These are phyloP conservation scores for Passerina amoena DNA, from an alignment of 2,113 vertebrate species.

Conservation along the genomic window DNA sequence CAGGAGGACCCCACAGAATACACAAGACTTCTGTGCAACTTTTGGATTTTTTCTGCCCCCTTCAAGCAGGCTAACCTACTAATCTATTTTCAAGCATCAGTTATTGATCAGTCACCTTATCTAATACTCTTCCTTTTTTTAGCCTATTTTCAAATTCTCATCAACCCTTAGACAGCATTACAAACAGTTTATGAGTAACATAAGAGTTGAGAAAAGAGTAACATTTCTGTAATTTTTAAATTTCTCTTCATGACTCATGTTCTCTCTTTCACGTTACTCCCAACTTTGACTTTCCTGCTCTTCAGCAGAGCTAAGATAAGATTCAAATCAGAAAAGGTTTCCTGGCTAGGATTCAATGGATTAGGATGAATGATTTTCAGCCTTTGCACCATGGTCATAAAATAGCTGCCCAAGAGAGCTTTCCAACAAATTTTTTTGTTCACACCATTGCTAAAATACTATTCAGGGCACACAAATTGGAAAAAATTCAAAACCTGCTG, in stretches of 20 bases:
- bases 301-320: neutral
- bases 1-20: neutral
- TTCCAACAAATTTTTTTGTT: neutral
- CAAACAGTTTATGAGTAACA: neutral
- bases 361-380: neutral
- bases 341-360: neutral
- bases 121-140: neutral
- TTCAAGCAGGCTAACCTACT: neutral
- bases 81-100: neutral
- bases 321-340: neutral
- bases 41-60: neutral
- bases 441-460: neutral
- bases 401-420: neutral
- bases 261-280: neutral
- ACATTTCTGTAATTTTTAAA: neutral
- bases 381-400: neutral
- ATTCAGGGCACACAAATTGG: fast-evolving
- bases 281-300: neutral
- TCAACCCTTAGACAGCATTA: neutral
- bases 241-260: neutral
- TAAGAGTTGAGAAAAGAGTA: neutral
- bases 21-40: neutral
- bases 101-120: neutral
- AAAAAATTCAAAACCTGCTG: neutral
- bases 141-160: neutral